Evolutionary conservation across 37 sponge, comb jelly and placozoan genomes (phyloP).

Genomic region (Beroe ovata): DNA sequence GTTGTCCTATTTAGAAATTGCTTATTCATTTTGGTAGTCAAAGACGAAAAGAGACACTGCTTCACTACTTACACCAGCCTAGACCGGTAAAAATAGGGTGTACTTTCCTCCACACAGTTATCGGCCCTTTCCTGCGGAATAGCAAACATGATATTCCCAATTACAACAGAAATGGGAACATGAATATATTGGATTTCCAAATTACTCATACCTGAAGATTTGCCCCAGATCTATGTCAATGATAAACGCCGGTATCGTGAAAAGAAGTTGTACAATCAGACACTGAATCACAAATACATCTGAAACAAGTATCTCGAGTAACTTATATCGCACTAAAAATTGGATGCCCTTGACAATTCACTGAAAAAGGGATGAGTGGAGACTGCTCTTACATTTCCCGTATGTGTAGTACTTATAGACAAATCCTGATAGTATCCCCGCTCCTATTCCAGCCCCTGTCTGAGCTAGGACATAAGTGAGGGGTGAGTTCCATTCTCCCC

Average conservation of each 20-base stretch:
- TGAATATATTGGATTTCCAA: background rate
- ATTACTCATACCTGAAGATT: conserved; percentile 9
- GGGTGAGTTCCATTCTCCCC: conserved; percentile 36
- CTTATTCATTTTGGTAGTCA: too few relatives aligned
- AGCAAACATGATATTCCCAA: background rate
- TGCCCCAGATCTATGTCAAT: conserved; percentile 49
- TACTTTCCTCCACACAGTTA: conserved; percentile 60
- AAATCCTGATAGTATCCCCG: conserved; percentile 32
- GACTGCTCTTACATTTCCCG: conserved; percentile 59
- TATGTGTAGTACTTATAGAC: conserved; percentile 61
- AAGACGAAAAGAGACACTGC: too few relatives aligned
- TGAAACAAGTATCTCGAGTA: too few relatives aligned
- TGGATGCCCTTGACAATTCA: too few relatives aligned
- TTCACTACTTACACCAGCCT: conserved; percentile 66
- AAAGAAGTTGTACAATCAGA: conserved; percentile 8
- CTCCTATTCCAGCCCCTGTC: conserved; percentile 33
- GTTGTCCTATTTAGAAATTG: too few relatives aligned
- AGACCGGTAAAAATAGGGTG: conserved; percentile 40
- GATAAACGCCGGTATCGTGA: conserved; percentile 36
- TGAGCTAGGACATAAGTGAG: conserved; percentile 30
- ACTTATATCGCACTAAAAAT: too few relatives aligned
- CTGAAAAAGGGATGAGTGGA: too few relatives aligned
- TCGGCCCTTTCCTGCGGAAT: background rate
- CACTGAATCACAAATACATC: conserved; percentile 64
- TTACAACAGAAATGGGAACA: background rate